Base-by-base conservation (phyloP, 2,113 vertebrate genomes). In the Campylomormyrus numenius region DNA sequence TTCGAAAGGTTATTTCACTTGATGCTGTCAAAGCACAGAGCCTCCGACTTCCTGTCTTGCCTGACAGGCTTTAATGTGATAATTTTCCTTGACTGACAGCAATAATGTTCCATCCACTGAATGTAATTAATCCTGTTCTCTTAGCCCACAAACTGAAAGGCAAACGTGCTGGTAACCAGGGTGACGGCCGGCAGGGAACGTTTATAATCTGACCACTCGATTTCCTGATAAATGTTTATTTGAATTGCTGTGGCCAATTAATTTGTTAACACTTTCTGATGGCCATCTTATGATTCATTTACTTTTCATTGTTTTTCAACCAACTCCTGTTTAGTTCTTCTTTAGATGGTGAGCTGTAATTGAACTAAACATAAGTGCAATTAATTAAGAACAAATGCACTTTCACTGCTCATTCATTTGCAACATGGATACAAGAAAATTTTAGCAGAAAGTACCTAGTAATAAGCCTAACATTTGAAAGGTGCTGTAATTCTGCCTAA, bases 1-100 rank as follows among this genome's bases (percentile, higher is more conserved):
- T 19, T 21, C 77, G 58, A 89, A 77, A 62, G 50, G 85, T 48
- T 90, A 48, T 52, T 84, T 58, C 74, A 83, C 53, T 77, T 86
- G 70, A 3, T 88, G 84, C 92, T 92, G 91, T 92, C 89, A 93
- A 91, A 70, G 77, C 83, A 24, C 85, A 53, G 84, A 91, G 92
- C 87, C 91, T 92, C 91, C 90, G 90, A 91, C 88, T 91, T 70
- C 52, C 56, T 91, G 87, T 88, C 48, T 90, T 92, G 90, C 91
- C 93, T 91, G 90, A 90, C 90, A 90, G 89, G 77, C 90, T 91
- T 92, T 93, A 92, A 93, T 92, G 92, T 93, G 91, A 90, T 93
- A 92, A 93, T 93, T 92, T 91, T 53, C 90, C 83, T 90, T 88
- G 91, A 90, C 88, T 74, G 87, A 89, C 92, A 90, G 90, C 89